These are phyloP conservation scores for Sebastes oblongus DNA, from an alignment of 2,797 vertebrate species.

Conservation along the genomic window DNA sequence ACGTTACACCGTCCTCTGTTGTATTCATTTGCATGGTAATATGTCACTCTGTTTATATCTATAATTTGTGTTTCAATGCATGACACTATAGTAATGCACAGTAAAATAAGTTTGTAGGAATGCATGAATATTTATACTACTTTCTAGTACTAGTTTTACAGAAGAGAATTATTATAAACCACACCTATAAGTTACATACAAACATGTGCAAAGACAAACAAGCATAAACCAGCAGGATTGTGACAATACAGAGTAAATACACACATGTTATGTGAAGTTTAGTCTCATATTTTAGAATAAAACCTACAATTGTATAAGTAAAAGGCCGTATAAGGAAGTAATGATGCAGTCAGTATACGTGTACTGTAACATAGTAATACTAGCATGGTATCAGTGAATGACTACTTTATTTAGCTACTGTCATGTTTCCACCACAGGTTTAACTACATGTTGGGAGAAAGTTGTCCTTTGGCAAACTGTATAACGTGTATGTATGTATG, in stretches of 20 bases:
- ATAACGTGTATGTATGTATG: too few species aligned
- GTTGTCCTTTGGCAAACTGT: too few species aligned
- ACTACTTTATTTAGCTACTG: too few species aligned
- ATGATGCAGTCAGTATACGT: too few species aligned
- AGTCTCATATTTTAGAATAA: background rate
- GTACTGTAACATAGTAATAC: too few species aligned
- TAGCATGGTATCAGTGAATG: too few species aligned
- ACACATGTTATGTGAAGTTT: too few species aligned
- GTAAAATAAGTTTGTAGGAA: background rate
- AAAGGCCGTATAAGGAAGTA: background rate
- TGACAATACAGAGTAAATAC: background rate
- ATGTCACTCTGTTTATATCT: background rate
- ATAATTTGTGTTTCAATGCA: background rate
- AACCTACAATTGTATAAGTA: background rate
- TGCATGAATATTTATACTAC: background rate
- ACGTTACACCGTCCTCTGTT: background rate
- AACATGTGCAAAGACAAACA: background rate
- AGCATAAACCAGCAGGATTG: background rate
- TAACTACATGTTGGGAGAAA: constrained; percentile 31
- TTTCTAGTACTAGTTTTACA: background rate
- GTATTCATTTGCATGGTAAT: background rate
- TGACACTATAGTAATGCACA: too few species aligned
- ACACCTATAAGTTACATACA: background rate
- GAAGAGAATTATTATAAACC: background rate
- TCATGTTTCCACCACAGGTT: too few species aligned